phyloP scores from a whole-genome alignment of 2,113 vertebrate species.

The Cavia porcellus region DNA sequence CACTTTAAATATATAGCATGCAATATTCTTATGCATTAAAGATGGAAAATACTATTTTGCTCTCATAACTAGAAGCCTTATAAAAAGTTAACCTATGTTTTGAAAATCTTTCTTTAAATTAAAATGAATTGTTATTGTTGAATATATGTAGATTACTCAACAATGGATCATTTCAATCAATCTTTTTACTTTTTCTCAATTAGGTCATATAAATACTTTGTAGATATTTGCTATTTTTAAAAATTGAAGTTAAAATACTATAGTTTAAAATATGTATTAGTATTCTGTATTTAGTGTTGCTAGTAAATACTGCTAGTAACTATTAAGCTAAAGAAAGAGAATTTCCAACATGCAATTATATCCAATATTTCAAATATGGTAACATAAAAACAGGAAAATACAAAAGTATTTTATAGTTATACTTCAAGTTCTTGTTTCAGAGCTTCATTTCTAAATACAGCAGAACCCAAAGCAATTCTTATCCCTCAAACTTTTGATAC shows the following conservation, averaged over 20 bases:
- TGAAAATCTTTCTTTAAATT: constrained; percentile 29
- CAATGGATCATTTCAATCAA: background rate
- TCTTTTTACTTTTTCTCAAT: constrained; percentile 22
- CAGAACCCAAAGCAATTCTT: constrained; percentile 32
- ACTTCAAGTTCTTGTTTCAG: background rate
- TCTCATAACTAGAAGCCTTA: background rate
- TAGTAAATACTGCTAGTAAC: background rate
- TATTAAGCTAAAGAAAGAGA: background rate
- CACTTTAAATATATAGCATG: background rate
- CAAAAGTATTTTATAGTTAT: background rate
- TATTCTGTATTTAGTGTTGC: background rate
- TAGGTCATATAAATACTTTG: background rate
- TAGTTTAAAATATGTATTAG: background rate
- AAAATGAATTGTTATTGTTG: background rate
- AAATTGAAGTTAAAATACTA: background rate
- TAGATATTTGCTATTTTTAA: background rate
- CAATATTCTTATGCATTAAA: background rate
- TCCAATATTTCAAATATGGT: background rate
- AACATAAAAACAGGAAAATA: background rate
- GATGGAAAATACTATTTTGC: background rate
- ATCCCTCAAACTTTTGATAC: constrained; percentile 43
- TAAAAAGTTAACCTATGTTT: background rate
- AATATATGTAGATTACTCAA: background rate
- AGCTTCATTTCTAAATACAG: background rate
- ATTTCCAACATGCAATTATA: background rate